These are phyloP conservation scores for Mastigias papua DNA, from an alignment of 30 jellyfish, hydroid and myxozoan genomes.

Conservation along the genomic window DNA sequence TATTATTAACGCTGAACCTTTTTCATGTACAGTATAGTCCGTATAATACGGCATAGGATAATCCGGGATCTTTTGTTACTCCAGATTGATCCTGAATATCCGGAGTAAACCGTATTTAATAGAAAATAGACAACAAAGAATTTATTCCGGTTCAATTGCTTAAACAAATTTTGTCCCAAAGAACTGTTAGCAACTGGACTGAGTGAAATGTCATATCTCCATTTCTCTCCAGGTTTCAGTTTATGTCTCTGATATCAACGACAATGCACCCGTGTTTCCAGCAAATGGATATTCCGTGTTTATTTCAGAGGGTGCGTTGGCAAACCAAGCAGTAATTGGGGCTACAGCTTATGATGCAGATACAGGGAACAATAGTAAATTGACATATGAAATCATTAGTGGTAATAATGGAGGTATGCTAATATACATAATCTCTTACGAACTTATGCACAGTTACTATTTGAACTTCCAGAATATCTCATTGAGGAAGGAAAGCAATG, in stretches of 20 bases:
- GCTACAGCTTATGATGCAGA: slow-evolving; percentile 73
- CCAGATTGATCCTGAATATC: too few relatives aligned
- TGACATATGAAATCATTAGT: slow-evolving; percentile 32
- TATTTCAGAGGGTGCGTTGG: slow-evolving; percentile 75
- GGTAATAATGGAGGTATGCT: slow-evolving; percentile 68
- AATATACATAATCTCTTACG: neutral
- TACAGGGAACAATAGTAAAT: slow-evolving; percentile 55
- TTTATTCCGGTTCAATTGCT: too few relatives aligned
- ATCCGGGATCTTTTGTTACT: too few relatives aligned
- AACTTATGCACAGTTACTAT: neutral
- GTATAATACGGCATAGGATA: too few relatives aligned
- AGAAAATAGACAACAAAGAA: too few relatives aligned
- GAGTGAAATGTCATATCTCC: neutral
- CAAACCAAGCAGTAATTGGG: slow-evolving; percentile 44
- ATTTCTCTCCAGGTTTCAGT: slow-evolving; percentile 52
- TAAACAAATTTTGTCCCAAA: too few relatives aligned
- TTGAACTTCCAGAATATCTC: too few relatives aligned
- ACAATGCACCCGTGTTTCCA: slow-evolving; percentile 80
- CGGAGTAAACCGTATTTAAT: too few relatives aligned
- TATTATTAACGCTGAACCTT: too few relatives aligned
- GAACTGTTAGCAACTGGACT: too few relatives aligned
- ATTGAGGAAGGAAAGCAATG: too few relatives aligned
- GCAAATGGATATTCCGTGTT: slow-evolving; percentile 44
- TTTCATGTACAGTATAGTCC: too few relatives aligned
- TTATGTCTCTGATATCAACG: slow-evolving; percentile 77